These are phyloP conservation scores for Azorinus chamasolen DNA, from an alignment of 2,888 invertebrate genomes.

Conservation along the genomic window DNA sequence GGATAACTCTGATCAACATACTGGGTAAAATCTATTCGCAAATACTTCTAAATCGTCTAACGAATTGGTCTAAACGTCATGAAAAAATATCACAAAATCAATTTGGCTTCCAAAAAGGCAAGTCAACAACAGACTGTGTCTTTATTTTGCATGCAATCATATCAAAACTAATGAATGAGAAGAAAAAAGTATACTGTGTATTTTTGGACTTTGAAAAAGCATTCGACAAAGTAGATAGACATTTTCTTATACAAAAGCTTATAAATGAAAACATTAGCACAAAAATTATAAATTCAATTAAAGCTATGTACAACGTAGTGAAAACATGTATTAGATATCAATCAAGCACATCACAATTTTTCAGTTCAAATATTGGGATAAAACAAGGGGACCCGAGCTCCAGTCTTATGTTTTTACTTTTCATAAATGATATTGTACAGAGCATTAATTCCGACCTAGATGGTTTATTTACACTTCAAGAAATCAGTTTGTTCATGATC, in stretches of 20 bases:
- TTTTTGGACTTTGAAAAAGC: conserved; percentile 11
- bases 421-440: conserved; percentile 14
- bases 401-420: conserved; percentile 3
- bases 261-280: conserved; percentile 1
- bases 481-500: conserved; percentile 7
- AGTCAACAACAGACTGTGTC: conserved; percentile 4
- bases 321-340: conserved; percentile 2
- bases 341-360: neutral
- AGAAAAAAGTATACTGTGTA: conserved; percentile 5
- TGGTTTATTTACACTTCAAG: conserved; percentile 15
- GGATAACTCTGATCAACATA: conserved; percentile 42
- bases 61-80: conserved; percentile 1
- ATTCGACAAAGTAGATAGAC: conserved; percentile 4
- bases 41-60: conserved; percentile 14
- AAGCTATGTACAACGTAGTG: conserved; percentile 16
- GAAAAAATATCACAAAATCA: conserved; percentile 8
- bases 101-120: conserved; percentile 22
- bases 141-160: conserved; percentile 13
- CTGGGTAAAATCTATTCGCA: conserved; percentile 46
- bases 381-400: conserved; percentile 30
- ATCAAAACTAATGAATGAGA: neutral
- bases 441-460: conserved; percentile 13
- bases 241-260: neutral
- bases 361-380: conserved; percentile 4
- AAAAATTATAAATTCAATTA: neutral